Evolutionary conservation across 2,888 invertebrate genomes (phyloP).

Genomic region (Lepeophtheirus nordmannii): DNA sequence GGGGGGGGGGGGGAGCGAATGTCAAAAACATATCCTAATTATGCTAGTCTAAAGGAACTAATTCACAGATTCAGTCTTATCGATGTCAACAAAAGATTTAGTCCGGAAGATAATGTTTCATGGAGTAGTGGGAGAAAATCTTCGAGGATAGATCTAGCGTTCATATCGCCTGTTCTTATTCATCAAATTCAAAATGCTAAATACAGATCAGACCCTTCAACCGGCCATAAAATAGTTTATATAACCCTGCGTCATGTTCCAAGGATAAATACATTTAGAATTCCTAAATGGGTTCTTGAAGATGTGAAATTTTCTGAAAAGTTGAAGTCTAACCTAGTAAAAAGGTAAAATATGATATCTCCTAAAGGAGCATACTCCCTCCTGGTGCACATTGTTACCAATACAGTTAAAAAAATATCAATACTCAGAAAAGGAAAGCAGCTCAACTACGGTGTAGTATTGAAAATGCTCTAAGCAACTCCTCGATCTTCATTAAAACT

Average conservation of each 20-base stretch:
- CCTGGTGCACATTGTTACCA: not conserved
- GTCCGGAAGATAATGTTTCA: too few species aligned
- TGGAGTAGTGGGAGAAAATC: too few species aligned
- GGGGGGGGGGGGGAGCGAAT: too few species aligned
- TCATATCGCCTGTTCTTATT: too few species aligned
- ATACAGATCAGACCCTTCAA: not conserved
- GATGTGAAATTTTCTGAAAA: not conserved
- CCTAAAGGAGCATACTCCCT: slow-evolving; percentile 1
- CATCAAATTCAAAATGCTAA: not conserved
- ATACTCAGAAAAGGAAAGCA: not conserved
- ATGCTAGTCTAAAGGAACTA: too few species aligned
- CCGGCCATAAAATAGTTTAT: not conserved
- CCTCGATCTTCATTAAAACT: too few species aligned
- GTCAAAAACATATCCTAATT: too few species aligned
- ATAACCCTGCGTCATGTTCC: not conserved
- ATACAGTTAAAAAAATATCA: not conserved
- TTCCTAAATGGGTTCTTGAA: not conserved
- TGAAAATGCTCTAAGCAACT: not conserved
- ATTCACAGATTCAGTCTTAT: too few species aligned
- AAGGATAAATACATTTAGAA: not conserved
- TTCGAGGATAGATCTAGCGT: too few species aligned
- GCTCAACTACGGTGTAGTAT: not conserved
- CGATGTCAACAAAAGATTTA: too few species aligned
- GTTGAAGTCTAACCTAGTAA: not conserved
- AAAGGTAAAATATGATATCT: not conserved